Evolutionary conservation across 2,888 invertebrate species (phyloP).

Genomic region (Poecilus cupreus): DNA sequence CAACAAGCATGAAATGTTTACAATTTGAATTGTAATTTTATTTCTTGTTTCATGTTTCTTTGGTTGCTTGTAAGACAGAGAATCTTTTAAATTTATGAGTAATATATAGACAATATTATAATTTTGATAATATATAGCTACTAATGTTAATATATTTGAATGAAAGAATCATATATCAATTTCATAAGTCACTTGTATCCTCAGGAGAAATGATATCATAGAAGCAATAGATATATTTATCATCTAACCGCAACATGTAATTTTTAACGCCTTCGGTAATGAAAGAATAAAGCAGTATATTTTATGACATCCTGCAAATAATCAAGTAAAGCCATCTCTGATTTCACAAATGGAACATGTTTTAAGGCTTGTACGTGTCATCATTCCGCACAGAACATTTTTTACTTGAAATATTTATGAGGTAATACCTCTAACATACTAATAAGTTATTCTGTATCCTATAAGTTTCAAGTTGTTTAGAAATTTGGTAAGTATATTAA

Average conservation of each 20-base stretch:
- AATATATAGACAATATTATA: not conserved
- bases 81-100: constrained; percentile 15
- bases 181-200: not conserved
- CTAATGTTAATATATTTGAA: not conserved
- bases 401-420: not conserved
- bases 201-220: constrained; percentile 22
- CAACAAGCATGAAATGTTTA: too few species aligned
- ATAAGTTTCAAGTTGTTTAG: not conserved
- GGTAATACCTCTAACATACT: not conserved
- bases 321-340: not conserved
- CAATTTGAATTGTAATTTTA: too few species aligned
- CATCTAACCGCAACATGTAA: not conserved
- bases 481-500: not conserved
- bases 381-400: not conserved
- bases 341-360: constrained; percentile 15
- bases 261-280: constrained; percentile 1
- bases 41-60: too few species aligned
- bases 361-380: not conserved
- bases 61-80: too few species aligned
- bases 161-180: not conserved
- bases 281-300: not conserved
- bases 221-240: not conserved
- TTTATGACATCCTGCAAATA: constrained; percentile 17
- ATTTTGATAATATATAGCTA: not conserved
- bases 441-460: not conserved